Evolutionary conservation across 2,113 vertebrate genomes (phyloP).

Genomic region (Lophotis ruficrista): DNA sequence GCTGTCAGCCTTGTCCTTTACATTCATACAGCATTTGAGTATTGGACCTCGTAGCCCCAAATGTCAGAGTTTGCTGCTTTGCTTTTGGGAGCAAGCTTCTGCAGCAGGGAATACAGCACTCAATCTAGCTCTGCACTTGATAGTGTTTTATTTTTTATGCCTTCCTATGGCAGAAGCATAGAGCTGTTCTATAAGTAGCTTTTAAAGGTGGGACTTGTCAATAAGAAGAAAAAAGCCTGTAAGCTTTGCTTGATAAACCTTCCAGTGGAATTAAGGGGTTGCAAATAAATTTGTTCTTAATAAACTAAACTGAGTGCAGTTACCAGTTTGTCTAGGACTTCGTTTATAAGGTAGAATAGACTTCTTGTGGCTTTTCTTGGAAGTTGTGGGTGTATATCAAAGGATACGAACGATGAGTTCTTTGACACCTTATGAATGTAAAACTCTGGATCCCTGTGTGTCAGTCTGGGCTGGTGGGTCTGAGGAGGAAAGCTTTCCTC

Average conservation of each 20-base stretch:
- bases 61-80: neutral
- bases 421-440: neutral
- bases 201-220: neutral
- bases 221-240: neutral
- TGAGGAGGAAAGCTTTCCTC: neutral
- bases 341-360: fast-evolving
- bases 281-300: neutral
- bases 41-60: neutral
- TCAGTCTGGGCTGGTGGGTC: neutral
- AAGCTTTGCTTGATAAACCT: neutral
- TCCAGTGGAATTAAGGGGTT: neutral
- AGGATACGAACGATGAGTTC: neutral
- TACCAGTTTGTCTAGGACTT: neutral
- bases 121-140: neutral
- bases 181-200: neutral
- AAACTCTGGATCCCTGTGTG: neutral
- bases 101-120: neutral
- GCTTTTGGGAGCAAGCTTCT: neutral
- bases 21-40: neutral
- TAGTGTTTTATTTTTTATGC: neutral
- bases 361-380: neutral
- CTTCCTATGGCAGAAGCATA: neutral
- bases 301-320: neutral
- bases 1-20: neutral
- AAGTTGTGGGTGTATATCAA: neutral